Conservation (phyloP, 2,113 vertebrate species). For the Petrocephalus microphthalmus region DNA sequence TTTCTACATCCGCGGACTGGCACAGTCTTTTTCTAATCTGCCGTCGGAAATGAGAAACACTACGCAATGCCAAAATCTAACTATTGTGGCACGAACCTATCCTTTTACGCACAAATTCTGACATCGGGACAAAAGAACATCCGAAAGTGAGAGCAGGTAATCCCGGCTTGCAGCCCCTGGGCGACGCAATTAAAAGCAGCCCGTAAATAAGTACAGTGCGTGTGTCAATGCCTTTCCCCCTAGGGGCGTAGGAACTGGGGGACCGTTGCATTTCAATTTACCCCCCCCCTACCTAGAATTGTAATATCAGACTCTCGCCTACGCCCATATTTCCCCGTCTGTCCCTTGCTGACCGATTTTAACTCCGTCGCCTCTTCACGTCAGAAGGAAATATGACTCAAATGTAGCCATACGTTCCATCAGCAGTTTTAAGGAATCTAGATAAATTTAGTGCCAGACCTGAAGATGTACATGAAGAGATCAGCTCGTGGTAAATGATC, state of each 20-base stretch:
- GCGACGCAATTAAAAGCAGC: neutral
- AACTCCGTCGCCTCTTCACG: neutral
- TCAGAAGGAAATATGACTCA: neutral
- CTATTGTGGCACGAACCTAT: neutral
- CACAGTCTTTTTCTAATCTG: neutral
- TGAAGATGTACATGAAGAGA: neutral
- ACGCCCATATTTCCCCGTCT: too few relatives aligned
- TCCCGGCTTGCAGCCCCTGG: neutral
- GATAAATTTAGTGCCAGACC: neutral
- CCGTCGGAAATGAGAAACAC: neutral
- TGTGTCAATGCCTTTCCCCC: neutral
- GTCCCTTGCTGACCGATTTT: neutral
- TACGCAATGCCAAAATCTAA: neutral
- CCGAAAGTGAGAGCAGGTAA: neutral
- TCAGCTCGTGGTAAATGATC: neutral
- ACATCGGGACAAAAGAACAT: neutral
- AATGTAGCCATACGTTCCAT: neutral
- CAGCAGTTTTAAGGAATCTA: neutral
- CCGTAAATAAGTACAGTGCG: neutral
- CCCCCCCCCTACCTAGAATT: neutral
- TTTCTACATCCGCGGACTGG: neutral
- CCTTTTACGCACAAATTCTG: neutral
- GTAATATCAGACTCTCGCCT: neutral
- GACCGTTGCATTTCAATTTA: neutral
- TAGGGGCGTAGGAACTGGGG: neutral